A percentile compares a stretch with the other conserved stretches of the same genome.
Evolutionary conservation across 1,140 invertebrate genomes (phyloP).

Genomic region (Pissodes strobi): DNA sequence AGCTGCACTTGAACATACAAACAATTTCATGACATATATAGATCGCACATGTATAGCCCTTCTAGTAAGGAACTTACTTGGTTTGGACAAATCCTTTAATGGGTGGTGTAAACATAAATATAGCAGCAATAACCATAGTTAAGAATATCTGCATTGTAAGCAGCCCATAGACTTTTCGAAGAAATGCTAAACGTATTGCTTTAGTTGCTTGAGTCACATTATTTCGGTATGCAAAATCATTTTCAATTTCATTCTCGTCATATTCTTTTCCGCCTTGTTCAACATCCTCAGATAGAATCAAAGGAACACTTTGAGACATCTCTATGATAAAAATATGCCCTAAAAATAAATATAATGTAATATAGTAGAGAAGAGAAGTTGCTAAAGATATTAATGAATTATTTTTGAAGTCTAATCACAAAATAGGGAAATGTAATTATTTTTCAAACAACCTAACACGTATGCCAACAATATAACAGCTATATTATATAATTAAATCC

Average conservation of each 20-base stretch:
- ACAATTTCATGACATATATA: no score
- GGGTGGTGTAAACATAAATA: constrained; percentile 66
- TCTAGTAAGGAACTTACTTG: constrained; percentile 61
- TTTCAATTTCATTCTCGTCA: constrained; percentile 57
- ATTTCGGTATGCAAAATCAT: constrained; percentile 72
- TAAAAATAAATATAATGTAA: no score
- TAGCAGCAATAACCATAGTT: constrained; percentile 68
- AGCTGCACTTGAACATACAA: no score
- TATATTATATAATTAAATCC: no score
- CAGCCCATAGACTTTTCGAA: constrained; percentile 85
- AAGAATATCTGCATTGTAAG: constrained; percentile 74
- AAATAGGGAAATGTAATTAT: no score
- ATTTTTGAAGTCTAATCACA: no score
- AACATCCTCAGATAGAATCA: constrained; percentile 63
- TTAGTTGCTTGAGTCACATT: constrained; percentile 69
- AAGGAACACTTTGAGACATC: constrained; percentile 37
- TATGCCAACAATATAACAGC: no score
- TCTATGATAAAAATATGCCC: no score
- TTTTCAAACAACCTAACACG: no score
- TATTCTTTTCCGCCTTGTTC: constrained; percentile 65
- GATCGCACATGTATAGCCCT: no score
- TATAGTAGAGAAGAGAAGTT: no score
- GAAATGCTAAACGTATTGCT: constrained; percentile 71
- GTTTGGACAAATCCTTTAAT: constrained; percentile 70
- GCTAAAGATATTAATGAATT: no score